Evolutionary conservation across 2,797 vertebrate species (phyloP).

Genomic region (Heliangelus exortis): DNA sequence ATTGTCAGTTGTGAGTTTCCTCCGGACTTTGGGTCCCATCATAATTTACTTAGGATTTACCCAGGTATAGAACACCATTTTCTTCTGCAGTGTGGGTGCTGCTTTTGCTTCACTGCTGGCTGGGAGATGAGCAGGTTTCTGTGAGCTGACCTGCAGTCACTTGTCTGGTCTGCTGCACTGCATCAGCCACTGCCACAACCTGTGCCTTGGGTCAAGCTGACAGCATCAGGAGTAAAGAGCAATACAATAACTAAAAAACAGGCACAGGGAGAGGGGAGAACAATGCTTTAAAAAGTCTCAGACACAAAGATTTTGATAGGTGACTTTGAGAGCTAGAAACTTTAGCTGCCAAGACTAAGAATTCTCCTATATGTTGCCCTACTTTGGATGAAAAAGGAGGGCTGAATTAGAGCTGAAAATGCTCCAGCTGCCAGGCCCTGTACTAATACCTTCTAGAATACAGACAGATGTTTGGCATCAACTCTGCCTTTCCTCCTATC

Average conservation of each 20-base stretch:
- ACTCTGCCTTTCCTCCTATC: background rate
- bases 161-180: background rate
- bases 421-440: background rate
- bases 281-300: background rate
- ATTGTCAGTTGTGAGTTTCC: background rate
- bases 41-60: background rate
- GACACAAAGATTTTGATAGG: background rate
- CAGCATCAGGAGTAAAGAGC: background rate
- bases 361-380: background rate
- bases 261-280: background rate
- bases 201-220: background rate
- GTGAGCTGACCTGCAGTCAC: background rate
- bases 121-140: background rate
- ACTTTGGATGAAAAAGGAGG: background rate
- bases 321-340: background rate
- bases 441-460: background rate
- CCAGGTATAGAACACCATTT: accelerated
- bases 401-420: background rate
- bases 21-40: background rate
- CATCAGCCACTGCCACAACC: background rate
- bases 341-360: background rate
- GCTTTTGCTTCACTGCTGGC: background rate
- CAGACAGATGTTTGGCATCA: background rate
- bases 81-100: background rate
- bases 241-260: background rate